Evolutionary conservation across 2,888 invertebrate species (phyloP), one percentile per base, ranked within the genome.

Genomic region (Watsonalla cultraria): DNA sequence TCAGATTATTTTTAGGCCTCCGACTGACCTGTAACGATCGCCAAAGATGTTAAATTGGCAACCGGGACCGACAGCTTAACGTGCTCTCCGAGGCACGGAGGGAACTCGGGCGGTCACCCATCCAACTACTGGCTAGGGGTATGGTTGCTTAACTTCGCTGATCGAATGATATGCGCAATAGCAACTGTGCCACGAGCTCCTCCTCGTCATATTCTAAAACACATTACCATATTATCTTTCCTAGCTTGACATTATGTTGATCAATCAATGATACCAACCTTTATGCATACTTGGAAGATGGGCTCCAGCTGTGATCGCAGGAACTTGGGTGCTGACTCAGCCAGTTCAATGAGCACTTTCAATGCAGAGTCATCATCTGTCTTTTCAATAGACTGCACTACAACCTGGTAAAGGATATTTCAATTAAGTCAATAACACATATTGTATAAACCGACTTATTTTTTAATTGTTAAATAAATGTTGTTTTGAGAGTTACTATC

Each of bases 281-380:
- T 74, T 58, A 74, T 68, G 59, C 76, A 76, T 8, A 74, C 70
- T 70, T 72, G 77, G 65, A 98, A 96, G 67, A 99, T 95, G 13
- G 92, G 91, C 66, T 96, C 95, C 55, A 99, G 84, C 76, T 99
- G 97, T 5, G 96, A 94, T 61, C 98, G 93, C 57, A 99, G 91
- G 81, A 95, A 98, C 86, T 98, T 99, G 0, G 99, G 99, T 7
- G 97, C 94, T 55, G 95, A 94, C 85, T 99, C 98, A 0, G 98
- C 97, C 73, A 99, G 86, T 74, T 99, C 99, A 62, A 99, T 97
- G 45, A 99, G 92, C 64, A 97, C 94, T 87, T 99, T 98, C 37
- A 99, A 85, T 39, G 99, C 91, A 35, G 97, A 94, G 78, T 99
- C 98, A 77, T 98, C 98, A 34, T 97, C 96, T 66, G 94, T 93